Percentiles rank a stretch among this genome's conserved stretches.
phyloP scores from a whole-genome alignment of 2,113 vertebrate species.

The Leiothrix lutea region DNA sequence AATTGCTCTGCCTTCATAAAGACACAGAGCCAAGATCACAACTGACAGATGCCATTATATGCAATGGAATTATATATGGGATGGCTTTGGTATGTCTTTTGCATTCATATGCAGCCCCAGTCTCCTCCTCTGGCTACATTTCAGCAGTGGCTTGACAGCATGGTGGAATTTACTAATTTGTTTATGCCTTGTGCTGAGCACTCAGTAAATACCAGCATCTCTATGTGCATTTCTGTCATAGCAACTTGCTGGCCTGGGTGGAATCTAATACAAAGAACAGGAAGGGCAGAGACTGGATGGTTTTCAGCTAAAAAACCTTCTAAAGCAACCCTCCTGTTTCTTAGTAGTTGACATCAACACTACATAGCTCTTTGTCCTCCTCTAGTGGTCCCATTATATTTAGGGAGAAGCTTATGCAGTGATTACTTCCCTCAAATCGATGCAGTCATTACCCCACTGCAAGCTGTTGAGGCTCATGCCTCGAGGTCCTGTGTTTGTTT shows the following conservation, averaged over 20 bases:
- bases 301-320: constrained; percentile 10
- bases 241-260: neutral
- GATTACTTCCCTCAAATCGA: neutral
- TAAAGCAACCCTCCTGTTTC: neutral
- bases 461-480: neutral
- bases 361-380: constrained; percentile 37
- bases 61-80: neutral
- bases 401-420: neutral
- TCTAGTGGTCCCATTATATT: constrained; percentile 5
- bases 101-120: neutral
- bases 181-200: constrained; percentile 39
- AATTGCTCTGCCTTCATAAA: neutral
- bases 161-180: constrained; percentile 50
- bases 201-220: constrained; percentile 58
- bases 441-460: neutral
- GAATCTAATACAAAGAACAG: constrained; percentile 34
- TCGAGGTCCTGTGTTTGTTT: neutral
- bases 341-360: neutral
- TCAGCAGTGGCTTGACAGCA: constrained; percentile 25
- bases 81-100: neutral
- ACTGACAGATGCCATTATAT: neutral
- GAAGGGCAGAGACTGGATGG: constrained; percentile 12
- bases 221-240: neutral
- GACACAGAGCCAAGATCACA: neutral
- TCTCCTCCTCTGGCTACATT: neutral